Conservation (phyloP, 2,113 vertebrate genomes). For the Mesitornis unicolor region DNA sequence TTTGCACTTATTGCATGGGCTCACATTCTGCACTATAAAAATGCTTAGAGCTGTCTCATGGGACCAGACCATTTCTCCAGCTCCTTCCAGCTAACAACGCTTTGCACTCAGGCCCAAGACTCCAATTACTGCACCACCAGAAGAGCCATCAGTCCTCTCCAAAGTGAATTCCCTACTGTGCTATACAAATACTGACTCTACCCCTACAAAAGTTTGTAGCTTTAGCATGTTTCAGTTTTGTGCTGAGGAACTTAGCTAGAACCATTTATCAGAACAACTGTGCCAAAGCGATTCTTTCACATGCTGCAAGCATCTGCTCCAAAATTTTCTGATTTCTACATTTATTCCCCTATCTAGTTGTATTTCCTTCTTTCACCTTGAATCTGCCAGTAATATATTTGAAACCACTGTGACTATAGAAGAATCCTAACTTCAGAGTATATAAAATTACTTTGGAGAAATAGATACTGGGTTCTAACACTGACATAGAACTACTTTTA, state of each 20-base stretch:
- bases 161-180: background rate
- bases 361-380: background rate
- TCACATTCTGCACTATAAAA: background rate
- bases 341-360: background rate
- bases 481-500: background rate
- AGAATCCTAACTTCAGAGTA: background rate
- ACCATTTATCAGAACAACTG: background rate
- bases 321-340: background rate
- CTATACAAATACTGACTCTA: background rate
- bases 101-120: background rate
- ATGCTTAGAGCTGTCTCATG: background rate
- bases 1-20: background rate
- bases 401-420: background rate
- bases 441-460: background rate
- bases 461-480: background rate
- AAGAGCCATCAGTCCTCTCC: background rate
- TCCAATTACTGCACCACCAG: background rate
- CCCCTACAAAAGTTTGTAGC: background rate
- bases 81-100: background rate
- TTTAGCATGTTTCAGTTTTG: background rate
- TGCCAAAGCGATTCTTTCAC: background rate
- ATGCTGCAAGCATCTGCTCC: background rate
- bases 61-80: background rate
- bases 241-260: background rate
- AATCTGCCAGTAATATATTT: background rate